Evolutionary conservation across 2,888 invertebrate genomes (phyloP), one percentile per base, ranked within the genome.

Genomic region (Oegoconia quadripuncta): DNA sequence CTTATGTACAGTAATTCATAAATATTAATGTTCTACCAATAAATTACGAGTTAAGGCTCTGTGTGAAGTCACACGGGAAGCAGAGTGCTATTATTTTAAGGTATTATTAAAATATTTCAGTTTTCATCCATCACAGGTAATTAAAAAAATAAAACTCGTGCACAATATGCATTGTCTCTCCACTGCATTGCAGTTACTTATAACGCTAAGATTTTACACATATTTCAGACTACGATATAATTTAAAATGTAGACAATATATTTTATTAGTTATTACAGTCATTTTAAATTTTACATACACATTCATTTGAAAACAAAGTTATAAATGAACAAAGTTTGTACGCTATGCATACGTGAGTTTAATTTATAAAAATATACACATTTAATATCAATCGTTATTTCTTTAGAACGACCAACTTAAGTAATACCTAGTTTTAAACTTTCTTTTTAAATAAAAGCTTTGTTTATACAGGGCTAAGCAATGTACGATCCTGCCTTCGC

Each of bases 1-100:
- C 74, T 75, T 83, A 84, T 83, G 77, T 81, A 82, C 78, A 84
- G 54, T 68, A 66, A 64, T 69, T 66, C 67, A 74, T 79, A 78
- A 75, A 74, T 79, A 79, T 72, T 73, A 62, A 63, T 55, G 45
- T 59, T 62, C 62, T 69, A 73, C 49, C 39, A 77, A 76, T 80
- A 79, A 80, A 66, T 82, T 82, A 82, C 48, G 54, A 65, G 52
- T 69, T 73, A 76, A 74, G 68, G 70, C 72, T 64, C 62, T 59
- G 64, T 61, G 64, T 63, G 52, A 42, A 47, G 50, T 55, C 57
- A 64, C 61, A 47, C 23, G 47, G 51, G 55, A 66, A 74, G 69
- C 71, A 48, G 68, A 70, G 72, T 64, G 59, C 39, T 27, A 18
- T 35, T 40, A 30, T 31, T 28, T n/a, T 25, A n/a, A n/a, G n/a